Base-by-base conservation (phyloP, 2,797 vertebrate genomes). In the Natrix natrix region DNA sequence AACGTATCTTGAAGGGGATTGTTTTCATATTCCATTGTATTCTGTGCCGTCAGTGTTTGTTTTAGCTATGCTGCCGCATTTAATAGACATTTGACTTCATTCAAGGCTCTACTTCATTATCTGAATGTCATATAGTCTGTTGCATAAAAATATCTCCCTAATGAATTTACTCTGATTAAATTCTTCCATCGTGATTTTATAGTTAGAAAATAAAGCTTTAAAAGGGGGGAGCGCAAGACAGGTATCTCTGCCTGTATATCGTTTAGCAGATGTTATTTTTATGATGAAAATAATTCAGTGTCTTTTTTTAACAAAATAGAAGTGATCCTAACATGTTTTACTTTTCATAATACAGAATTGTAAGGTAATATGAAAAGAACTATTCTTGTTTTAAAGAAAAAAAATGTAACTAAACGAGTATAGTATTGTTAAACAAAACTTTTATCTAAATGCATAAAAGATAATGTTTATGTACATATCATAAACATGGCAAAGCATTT, bases 31-130 rank as follows among this genome's bases (percentile, higher is more conserved):
- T 95, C 96, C 94, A 95, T 96, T 95, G 56, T 92, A 94, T 92
- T 92, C 94, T 96, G 95, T 96, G 94, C 87, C 83, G 59, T 14
- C 89, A 92, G 57, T 94, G 60, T 95, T 96, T 97, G 94, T 22
- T 96, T 96, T 96, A 97, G 94, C 94, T 91, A 54, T 94, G 88
- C 91, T 93, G 13, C 94, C 92, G 2, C 90, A 90, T 95, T 96
- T 96, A 88, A 96, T 96, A 95, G 87, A 69, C 88, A 74, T 95
- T 94, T 96, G 93, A 95, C 95, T 96, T 94, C 92, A 24, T 95
- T 94, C 91, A 96, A 91, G 93, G 91, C 94, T 95, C 91, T 32
- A n/a, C 66, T 88, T 1, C 95, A 87, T 95, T 96, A 95, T 94
- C 94, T 96, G 90, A 95, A 93, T 92, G 92, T 89, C 92, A 92